Conservation (phyloP, 2,113 vertebrate genomes). For the Pelvicachromis taeniatus region DNA sequence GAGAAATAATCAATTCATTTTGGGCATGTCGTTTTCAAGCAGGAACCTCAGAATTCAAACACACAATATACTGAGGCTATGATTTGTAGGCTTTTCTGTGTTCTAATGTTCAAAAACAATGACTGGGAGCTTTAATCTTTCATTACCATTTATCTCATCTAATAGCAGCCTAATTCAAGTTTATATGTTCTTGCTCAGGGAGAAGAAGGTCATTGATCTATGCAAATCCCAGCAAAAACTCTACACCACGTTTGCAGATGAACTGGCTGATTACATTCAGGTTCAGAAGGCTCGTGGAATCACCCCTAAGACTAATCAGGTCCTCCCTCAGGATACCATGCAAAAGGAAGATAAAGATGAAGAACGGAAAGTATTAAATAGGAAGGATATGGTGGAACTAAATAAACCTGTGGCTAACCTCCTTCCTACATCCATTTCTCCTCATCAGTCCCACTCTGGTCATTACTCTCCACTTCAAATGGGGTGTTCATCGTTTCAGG, state of each 20-base stretch:
- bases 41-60: background rate
- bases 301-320: constrained; percentile 61
- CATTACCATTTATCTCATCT: background rate
- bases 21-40: background rate
- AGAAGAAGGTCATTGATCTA: constrained; percentile 67
- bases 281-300: constrained; percentile 79
- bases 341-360: constrained; percentile 30
- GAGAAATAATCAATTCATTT: background rate
- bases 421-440: background rate
- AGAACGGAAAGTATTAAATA: background rate
- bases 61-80: background rate
- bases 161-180: background rate
- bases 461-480: background rate
- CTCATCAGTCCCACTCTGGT: background rate
- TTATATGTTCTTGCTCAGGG: constrained; percentile 64
- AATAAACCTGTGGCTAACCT: background rate
- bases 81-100: background rate
- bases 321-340: constrained; percentile 21
- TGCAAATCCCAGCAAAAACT: constrained; percentile 76
- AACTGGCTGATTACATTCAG: constrained; percentile 80
- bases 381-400: background rate
- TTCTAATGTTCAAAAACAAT: background rate
- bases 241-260: constrained; percentile 78
- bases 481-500: constrained; percentile 32
- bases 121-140: background rate